phyloP scores from a whole-genome alignment of 2,888 invertebrate genomes.

The Coelinius sp. region DNA sequence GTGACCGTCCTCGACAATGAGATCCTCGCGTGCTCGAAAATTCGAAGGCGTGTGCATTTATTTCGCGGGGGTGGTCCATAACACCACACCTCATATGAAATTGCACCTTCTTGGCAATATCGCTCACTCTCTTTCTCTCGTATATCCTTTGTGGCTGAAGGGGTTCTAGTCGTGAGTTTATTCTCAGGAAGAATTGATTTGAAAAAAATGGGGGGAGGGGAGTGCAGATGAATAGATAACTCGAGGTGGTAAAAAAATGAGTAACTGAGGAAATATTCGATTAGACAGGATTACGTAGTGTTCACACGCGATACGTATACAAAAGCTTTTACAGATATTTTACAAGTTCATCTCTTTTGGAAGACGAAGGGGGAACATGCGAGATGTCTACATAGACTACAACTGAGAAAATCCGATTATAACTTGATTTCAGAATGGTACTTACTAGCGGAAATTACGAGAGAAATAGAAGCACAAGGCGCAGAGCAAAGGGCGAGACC shows the following conservation, averaged over 20 bases:
- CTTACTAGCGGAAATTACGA: constrained; percentile 53
- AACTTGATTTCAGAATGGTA: constrained; percentile 54
- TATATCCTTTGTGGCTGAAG: constrained; percentile 34
- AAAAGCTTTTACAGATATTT: neutral
- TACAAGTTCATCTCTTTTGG: neutral
- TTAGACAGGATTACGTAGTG: constrained; percentile 1
- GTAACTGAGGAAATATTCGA: neutral
- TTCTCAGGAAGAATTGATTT: neutral
- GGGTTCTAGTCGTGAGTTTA: constrained; percentile 21
- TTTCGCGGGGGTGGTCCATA: constrained; percentile 48
- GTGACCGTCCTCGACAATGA: constrained; percentile 55
- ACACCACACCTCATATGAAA: constrained; percentile 48
- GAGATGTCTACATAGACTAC: neutral
- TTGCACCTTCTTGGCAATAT: constrained; percentile 47
- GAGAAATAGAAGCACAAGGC: constrained; percentile 40
- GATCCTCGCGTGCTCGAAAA: constrained; percentile 51
- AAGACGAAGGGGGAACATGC: constrained; percentile 2
- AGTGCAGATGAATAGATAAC: neutral
- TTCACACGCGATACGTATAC: constrained; percentile 12
- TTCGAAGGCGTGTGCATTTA: constrained; percentile 57
- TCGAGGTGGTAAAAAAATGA: neutral
- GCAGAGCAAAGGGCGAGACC: constrained; percentile 32
- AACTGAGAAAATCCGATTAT: constrained; percentile 52
- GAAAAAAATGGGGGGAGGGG: neutral
- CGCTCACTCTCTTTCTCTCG: constrained; percentile 43